A percentile compares a stretch with the other conserved stretches of the same genome.
Conservation (phyloP, 2,888 invertebrate genomes). For the Drosophila ezoana region DNA sequence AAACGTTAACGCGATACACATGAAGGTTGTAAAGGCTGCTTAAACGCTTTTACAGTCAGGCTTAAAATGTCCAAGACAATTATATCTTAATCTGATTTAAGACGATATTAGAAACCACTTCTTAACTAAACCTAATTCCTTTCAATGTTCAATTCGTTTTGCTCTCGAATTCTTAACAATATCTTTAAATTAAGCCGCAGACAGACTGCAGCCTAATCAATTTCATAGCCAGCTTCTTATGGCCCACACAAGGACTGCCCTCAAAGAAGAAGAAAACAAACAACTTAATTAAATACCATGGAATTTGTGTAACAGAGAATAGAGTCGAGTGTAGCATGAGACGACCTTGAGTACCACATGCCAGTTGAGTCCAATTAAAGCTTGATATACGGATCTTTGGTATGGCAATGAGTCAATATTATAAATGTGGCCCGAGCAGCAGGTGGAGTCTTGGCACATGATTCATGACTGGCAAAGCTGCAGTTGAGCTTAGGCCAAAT, state of each 20-base stretch:
- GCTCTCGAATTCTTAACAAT: slow-evolving; percentile 23
- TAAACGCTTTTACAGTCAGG: not conserved
- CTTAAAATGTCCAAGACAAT: not conserved
- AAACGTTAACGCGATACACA: slow-evolving; percentile 29
- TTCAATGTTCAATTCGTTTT: not conserved
- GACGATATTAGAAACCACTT: too few species aligned
- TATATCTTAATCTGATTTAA: too few species aligned
- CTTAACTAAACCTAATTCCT: not conserved
- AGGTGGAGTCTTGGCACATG: slow-evolving; percentile 24
- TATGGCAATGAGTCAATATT: slow-evolving; percentile 70
- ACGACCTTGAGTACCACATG: slow-evolving; percentile 48
- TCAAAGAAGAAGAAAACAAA: slow-evolving; percentile 19
- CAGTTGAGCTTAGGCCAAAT: slow-evolving; percentile 28
- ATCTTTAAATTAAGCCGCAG: slow-evolving; percentile 3
- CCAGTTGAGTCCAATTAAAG: slow-evolving; percentile 65
- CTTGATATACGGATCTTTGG: slow-evolving; percentile 55
- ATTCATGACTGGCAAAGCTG: slow-evolving; percentile 44
- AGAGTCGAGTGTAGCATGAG: slow-evolving; percentile 27
- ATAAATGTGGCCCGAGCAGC: slow-evolving; percentile 2
- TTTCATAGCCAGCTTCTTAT: slow-evolving; percentile 12
- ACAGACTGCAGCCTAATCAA: slow-evolving; percentile 1
- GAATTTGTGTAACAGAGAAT: slow-evolving; percentile 57
- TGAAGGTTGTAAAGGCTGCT: slow-evolving; percentile 33
- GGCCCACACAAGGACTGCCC: slow-evolving; percentile 7
- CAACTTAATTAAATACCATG: slow-evolving; percentile 49